Base-by-base conservation (phyloP, 1,140 invertebrate genomes). In the Saxidomus purpurata region DNA sequence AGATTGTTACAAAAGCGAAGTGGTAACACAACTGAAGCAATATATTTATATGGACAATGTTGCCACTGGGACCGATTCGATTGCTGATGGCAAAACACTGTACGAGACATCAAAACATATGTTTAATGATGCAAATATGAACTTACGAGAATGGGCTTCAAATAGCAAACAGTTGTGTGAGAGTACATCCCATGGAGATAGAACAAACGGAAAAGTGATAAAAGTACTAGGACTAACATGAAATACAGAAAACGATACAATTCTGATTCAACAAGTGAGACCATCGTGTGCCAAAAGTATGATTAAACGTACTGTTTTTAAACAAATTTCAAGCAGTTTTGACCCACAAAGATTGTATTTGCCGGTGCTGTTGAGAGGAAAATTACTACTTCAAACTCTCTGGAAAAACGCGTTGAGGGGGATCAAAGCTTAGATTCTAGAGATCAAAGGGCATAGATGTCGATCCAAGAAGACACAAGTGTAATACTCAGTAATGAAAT, bases 71-170 rank as follows among this genome's bases (percentile, higher is more conserved):
- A 47, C 52, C 25, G 61, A 81, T 40, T 25, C 40, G 0, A 17
- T 82, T 49, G 31, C 4, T 13, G 36, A 40, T 34, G 77, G 25
- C 9, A 49, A 22, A 31, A 69, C n/a, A 0, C 52, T 86, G 0
- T 82, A 86, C 36, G 36, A 43, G 38, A 49, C 43, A 19, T 34
- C 63, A 13, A 90, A 80, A 25, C 11, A 55, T 59, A 86, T 90
- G 31, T 90, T 90, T 43, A 40, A 19, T 81, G 52, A 82, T 15
- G 77, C 83, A 31, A 87, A 69, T 28, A 90, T 90, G 84, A 87
- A 87, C 34, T 43, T 43, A 8, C 4, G 74, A 43, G 9, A 77
- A 19, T 77, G 59, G 38, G 31, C 1, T 6, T 63, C 81, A 36
- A 83, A 67, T 36, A 83, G 25, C n/a, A 25, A 43, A 36, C 36